Conservation (phyloP, 2,888 invertebrate genomes). For the Diaperis boleti region DNA sequence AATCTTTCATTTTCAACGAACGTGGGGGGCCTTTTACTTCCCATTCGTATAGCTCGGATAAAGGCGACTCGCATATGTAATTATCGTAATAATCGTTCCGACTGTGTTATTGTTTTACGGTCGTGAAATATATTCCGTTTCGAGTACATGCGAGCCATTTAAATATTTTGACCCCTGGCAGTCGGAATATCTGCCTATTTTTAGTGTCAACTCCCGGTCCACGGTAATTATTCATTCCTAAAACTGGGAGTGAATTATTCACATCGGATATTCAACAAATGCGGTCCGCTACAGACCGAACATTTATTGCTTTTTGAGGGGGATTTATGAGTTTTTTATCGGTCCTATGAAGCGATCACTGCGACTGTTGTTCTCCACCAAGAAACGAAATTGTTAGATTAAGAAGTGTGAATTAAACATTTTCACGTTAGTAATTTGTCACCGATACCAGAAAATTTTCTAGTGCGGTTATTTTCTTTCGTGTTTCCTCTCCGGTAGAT, state of each 20-base stretch:
- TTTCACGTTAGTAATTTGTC: no score
- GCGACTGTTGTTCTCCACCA: background rate
- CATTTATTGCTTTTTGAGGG: constrained; percentile 38
- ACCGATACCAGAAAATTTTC: no score
- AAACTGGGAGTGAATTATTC: constrained; percentile 45
- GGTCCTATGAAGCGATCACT: constrained; percentile 1
- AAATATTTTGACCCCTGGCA: constrained; percentile 48
- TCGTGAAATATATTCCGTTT: constrained; percentile 42
- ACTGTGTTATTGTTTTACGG: constrained; percentile 36
- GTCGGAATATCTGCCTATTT: constrained; percentile 46
- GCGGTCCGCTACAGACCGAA: constrained; percentile 26
- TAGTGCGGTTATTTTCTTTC: no score
- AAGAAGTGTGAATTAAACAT: no score
- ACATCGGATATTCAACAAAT: constrained; percentile 41
- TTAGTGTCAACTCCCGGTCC: constrained; percentile 44
- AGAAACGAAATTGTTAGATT: constrained; percentile 1
- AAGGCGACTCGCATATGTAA: constrained; percentile 19
- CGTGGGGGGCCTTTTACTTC: constrained; percentile 6
- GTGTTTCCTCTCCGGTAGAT: no score
- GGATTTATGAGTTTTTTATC: constrained; percentile 39
- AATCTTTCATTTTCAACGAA: constrained; percentile 3
- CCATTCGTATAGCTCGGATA: constrained; percentile 13
- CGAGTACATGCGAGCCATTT: constrained; percentile 47
- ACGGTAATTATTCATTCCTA: constrained; percentile 47
- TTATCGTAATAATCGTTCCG: constrained; percentile 24